Evolutionary conservation across 2,113 vertebrate species (phyloP).

Genomic region (Tachuris rubrigastra): DNA sequence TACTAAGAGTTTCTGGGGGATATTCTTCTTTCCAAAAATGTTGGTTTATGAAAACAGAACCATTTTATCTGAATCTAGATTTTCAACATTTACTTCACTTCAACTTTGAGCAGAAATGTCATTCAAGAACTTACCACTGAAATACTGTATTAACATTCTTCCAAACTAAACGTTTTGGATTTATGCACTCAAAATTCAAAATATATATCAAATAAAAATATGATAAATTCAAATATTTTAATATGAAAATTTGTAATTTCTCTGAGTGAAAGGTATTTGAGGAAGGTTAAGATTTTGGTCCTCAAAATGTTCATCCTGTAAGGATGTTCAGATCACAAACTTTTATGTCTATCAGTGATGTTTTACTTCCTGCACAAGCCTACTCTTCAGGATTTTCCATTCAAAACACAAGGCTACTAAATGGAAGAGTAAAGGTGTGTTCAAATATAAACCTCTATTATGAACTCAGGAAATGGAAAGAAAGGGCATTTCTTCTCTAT

Average conservation of each 20-base stretch:
- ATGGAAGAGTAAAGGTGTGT: neutral
- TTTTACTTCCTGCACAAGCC: neutral
- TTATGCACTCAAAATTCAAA: neutral
- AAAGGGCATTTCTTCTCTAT: neutral
- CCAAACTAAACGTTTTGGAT: neutral
- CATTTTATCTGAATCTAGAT: neutral
- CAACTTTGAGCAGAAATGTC: neutral
- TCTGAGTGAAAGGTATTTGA: neutral
- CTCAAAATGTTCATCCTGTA: neutral
- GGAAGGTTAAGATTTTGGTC: neutral
- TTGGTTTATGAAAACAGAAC: neutral
- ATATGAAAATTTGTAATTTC: neutral
- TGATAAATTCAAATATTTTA: neutral
- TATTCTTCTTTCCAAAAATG: neutral
- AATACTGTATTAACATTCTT: neutral
- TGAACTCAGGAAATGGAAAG: neutral
- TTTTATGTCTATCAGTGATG: neutral
- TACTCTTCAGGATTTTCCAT: neutral
- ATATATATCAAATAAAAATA: neutral
- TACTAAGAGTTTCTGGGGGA: neutral
- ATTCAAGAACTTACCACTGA: neutral
- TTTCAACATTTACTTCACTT: neutral
- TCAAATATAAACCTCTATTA: neutral
- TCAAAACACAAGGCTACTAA: neutral
- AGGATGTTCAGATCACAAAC: neutral